Evolutionary conservation across 2,113 vertebrate species (phyloP).

Genomic region (Seriola rivoliana): DNA sequence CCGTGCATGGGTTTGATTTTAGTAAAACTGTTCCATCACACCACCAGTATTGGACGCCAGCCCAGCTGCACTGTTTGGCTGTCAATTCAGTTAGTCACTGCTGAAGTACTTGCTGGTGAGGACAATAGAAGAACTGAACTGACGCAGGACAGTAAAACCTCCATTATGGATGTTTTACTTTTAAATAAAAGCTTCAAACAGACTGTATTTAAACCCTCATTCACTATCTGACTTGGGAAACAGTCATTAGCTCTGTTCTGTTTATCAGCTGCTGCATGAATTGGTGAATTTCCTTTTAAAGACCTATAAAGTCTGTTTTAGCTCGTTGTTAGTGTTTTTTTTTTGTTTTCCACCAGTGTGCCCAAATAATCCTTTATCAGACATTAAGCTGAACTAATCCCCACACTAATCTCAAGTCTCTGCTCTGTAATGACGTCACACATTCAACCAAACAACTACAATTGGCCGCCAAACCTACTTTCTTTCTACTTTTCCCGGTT

Average conservation of each 20-base stretch:
- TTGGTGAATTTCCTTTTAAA: not conserved
- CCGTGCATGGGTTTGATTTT: conserved; percentile 27
- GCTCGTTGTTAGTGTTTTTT: not conserved
- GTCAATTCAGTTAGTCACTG: conserved; percentile 19
- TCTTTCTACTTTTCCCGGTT: conserved; percentile 6
- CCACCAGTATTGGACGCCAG: conserved; percentile 19
- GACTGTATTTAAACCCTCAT: not conserved
- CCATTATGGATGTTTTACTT: not conserved
- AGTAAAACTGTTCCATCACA: conserved; percentile 22
- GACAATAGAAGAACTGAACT: not conserved
- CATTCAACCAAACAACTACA: not conserved
- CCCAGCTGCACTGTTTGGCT: conserved; percentile 7
- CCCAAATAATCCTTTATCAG: conserved; percentile 32
- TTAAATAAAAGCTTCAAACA: not conserved
- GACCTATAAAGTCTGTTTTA: not conserved
- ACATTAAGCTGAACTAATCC: conserved; percentile 58
- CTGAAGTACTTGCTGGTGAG: not conserved
- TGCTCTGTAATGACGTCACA: conserved; percentile 17
- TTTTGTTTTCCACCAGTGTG: conserved; percentile 34
- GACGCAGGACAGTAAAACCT: not conserved
- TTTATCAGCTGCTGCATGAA: not conserved
- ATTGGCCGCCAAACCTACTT: conserved; percentile 15
- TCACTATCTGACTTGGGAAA: not conserved
- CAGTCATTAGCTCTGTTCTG: not conserved
- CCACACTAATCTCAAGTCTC: conserved; percentile 50